A percentile compares a stretch with the other conserved stretches of the same genome.
Conservation (phyloP, 2,888 invertebrate species). For the Phyllotreta striolata region DNA sequence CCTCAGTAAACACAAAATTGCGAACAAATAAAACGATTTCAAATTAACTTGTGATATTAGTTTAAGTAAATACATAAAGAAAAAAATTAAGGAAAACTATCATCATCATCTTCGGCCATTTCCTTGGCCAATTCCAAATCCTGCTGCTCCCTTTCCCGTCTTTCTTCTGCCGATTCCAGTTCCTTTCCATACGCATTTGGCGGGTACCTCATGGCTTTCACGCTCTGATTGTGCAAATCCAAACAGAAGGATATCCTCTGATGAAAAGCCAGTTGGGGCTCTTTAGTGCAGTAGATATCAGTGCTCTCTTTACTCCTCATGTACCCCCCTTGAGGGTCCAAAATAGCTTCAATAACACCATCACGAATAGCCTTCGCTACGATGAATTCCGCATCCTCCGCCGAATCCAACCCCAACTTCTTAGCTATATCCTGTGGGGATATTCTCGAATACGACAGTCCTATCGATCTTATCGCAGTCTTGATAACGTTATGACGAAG, state of each 20-base stretch:
- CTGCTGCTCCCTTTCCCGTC: conserved; percentile 95
- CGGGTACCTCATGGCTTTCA: conserved; percentile 99
- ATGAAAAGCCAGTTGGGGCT: conserved; percentile 95
- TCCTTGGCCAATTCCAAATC: conserved; percentile 99
- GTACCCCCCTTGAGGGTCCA: conserved; percentile 94
- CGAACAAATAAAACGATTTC: background rate
- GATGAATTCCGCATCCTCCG: conserved; percentile 98
- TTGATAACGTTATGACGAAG: conserved; percentile 99
- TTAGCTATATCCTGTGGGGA: conserved; percentile 94
- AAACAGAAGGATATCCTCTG: conserved; percentile 97
- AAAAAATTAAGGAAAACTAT: conserved; percentile 72
- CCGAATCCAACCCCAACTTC: conserved; percentile 92
- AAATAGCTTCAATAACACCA: conserved; percentile 96
- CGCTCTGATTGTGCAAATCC: conserved; percentile 98
- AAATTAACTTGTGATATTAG: conserved; percentile 1
- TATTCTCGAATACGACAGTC: conserved; percentile 94
- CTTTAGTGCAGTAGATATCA: conserved; percentile 95
- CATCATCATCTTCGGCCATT: conserved; percentile 99
- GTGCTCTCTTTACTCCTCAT: conserved; percentile 98
- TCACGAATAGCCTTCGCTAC: conserved; percentile 98
- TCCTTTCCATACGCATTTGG: conserved; percentile 99
- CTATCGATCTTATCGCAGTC: conserved; percentile 96
- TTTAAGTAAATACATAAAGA: conserved; percentile 16
- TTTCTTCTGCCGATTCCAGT: conserved; percentile 95
- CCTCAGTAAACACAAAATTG: background rate